Evolutionary conservation across 2,113 vertebrate genomes (phyloP).

Genomic region (Daphoenositta chrysoptera): DNA sequence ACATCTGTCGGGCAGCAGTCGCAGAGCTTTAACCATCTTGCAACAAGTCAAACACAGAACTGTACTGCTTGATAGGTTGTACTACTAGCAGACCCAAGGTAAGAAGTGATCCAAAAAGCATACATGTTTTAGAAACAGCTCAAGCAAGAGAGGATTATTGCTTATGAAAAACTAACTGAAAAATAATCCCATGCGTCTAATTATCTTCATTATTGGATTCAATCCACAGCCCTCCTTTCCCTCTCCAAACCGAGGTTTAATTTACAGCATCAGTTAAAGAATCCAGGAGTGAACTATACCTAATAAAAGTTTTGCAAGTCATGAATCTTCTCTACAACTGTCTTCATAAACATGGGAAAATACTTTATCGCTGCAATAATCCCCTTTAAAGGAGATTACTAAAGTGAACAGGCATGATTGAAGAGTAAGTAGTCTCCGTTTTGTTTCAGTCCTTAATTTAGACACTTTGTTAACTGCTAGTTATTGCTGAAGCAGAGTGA

Average conservation of each 20-base stretch:
- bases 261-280: neutral
- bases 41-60: neutral
- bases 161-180: neutral
- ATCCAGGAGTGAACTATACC: neutral
- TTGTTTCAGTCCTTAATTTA: slow-evolving; percentile 20
- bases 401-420: neutral
- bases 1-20: neutral
- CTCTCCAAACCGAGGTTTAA: neutral
- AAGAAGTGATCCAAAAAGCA: neutral
- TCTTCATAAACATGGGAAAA: neutral
- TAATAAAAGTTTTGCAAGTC: neutral
- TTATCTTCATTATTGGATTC: neutral
- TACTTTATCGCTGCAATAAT: neutral
- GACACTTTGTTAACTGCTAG: neutral
- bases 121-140: neutral
- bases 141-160: neutral
- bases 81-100: neutral
- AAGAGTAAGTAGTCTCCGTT: neutral
- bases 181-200: neutral
- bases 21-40: neutral
- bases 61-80: accelerated
- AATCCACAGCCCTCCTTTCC: neutral
- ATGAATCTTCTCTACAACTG: neutral
- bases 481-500: neutral
- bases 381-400: neutral